phyloP scores from a whole-genome alignment of 1,140 invertebrate genomes.

The Rhopalosiphum padi region DNA sequence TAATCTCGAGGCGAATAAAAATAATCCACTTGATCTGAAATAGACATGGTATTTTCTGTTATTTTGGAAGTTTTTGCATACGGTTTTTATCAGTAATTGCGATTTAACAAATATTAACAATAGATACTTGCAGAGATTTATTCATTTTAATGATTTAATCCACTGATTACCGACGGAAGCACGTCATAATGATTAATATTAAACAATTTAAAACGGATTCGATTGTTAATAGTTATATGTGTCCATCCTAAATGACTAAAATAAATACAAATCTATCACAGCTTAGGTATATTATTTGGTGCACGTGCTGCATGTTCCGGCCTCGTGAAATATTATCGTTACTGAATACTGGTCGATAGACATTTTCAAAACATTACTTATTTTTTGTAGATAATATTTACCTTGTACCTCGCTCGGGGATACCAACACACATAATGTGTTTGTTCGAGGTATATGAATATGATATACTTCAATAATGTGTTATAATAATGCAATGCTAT shows the following conservation, averaged over 20 bases:
- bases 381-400: not conserved
- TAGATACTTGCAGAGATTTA: not conserved
- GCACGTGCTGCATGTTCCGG: not conserved
- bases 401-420: not conserved
- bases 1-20: not conserved
- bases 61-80: not conserved
- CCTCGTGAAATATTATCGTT: not conserved
- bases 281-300: not conserved
- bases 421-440: not conserved
- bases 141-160: not conserved
- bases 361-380: not conserved
- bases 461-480: not conserved
- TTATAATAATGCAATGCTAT: not conserved
- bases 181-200: not conserved
- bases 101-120: not conserved
- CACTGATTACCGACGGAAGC: not conserved
- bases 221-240: not conserved
- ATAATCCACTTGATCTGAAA: not conserved
- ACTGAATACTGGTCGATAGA: not conserved
- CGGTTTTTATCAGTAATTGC: not conserved
- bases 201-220: not conserved
- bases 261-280: not conserved
- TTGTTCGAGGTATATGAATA: not conserved
- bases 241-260: not conserved
- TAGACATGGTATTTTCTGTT: not conserved